Base-by-base conservation (phyloP, 1,140 invertebrate genomes). In the Lanistes nyassanus region DNA sequence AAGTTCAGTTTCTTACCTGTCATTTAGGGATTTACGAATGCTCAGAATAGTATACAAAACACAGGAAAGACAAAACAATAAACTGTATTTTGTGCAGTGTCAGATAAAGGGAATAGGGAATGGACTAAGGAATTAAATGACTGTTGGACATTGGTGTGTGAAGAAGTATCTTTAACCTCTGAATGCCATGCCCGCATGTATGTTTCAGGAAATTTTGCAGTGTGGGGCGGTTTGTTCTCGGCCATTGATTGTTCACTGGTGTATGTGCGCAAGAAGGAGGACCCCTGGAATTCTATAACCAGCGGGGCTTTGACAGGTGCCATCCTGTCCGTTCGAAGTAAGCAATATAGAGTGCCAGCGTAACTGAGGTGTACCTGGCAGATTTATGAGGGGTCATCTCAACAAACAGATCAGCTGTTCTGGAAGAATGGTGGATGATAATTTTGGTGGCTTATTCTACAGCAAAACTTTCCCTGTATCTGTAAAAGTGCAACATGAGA, bases 251-350 rank as follows among this genome's bases (percentile, higher is more conserved):
- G 98, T 88, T 93, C 96, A 60, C 89, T 99, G 77, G 96, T 98
- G 23, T 95, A 97, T 86, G 91, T 99, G 72, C 90, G 97, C 74
- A 95, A 98, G 89, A 99, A 99, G 87, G 98, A 99, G 92, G 97
- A 98, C 90, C 97, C 97, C 0, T 98, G 96, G 96, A 99, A 92
- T 80, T 98, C 97, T 0, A 99, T 99, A 55, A 96, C 96, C 75
- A 98, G 96, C 91, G 98, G 97, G 11, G 97, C 96, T 16, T 92
- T 95, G 0, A 99, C 98, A 60, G 98, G 98, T 64, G 98, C 95
- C 58, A 95, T 99, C 82, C 90, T 99, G 77, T 95, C 98, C 47
- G 95, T 97, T 16, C 92, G 98, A 92, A 97, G 91, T 92, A 86
- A 86, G 89, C 89, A 29, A 26, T 58, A 16, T 5, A 37, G 11